These are phyloP conservation scores for Sturnus vulgaris DNA, from an alignment of 2,113 vertebrate genomes.

Conservation along the genomic window DNA sequence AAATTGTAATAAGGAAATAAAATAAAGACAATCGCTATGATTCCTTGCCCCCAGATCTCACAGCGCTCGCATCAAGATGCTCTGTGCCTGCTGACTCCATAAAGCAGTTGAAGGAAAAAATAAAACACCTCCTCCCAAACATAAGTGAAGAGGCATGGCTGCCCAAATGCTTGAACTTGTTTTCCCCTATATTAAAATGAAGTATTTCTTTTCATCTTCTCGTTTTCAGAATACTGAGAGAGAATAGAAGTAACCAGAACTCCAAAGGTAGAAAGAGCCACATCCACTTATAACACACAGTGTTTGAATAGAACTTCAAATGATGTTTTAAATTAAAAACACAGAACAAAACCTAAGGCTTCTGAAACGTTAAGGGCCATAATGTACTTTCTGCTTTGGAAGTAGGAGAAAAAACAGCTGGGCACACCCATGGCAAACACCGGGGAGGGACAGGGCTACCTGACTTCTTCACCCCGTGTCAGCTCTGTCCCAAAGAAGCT, in stretches of 20 bases:
- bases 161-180: not conserved
- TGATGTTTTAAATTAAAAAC: not conserved
- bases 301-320: not conserved
- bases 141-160: not conserved
- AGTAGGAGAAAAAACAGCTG: not conserved
- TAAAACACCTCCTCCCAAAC: not conserved
- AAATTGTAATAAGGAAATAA: not conserved
- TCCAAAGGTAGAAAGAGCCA: not conserved
- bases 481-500: not conserved
- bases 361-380: not conserved
- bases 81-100: not conserved
- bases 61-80: not conserved
- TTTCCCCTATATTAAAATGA: not conserved
- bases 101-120: not conserved
- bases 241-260: not conserved
- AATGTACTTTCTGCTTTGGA: not conserved
- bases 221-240: not conserved
- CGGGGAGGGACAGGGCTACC: fast-evolving
- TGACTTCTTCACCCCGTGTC: not conserved
- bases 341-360: not conserved
- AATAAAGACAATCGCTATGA: not conserved
- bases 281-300: not conserved
- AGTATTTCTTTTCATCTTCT: slow-evolving; percentile 23
- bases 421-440: not conserved
- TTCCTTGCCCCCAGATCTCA: not conserved